Percentiles rank a stretch among this genome's conserved stretches.
Evolutionary conservation across 2,888 invertebrate species (phyloP).

Genomic region (Cremastinae sp.): DNA sequence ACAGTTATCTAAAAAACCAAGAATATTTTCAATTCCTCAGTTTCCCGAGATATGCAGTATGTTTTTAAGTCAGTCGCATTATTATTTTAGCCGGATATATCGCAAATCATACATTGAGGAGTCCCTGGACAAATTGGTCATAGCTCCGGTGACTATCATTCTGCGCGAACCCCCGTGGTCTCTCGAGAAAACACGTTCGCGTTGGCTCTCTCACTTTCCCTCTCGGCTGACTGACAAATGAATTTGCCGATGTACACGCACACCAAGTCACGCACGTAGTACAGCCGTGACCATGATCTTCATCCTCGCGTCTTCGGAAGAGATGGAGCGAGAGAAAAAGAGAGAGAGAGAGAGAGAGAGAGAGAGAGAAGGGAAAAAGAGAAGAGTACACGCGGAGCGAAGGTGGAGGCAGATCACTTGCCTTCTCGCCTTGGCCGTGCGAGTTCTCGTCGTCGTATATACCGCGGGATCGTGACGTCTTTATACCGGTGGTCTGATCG

Average conservation of each 20-base stretch:
- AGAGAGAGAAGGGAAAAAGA: not conserved
- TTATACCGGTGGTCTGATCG: slow-evolving; percentile 68
- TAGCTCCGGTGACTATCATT: slow-evolving; percentile 51
- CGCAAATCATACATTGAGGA: slow-evolving; percentile 45
- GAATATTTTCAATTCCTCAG: too few species aligned
- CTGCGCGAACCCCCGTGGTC: slow-evolving; percentile 51
- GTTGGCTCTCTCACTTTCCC: slow-evolving; percentile 17
- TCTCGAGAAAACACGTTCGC: slow-evolving; percentile 34
- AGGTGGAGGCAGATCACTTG: slow-evolving; percentile 47
- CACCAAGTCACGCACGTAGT: slow-evolving; percentile 50
- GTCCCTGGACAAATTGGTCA: slow-evolving; percentile 47
- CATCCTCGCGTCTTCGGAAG: slow-evolving; percentile 34
- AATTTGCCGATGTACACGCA: slow-evolving; percentile 73
- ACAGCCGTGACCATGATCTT: slow-evolving; percentile 19
- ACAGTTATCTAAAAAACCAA: too few species aligned
- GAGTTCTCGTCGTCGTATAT: slow-evolving; percentile 29
- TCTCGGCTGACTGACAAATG: slow-evolving; percentile 73
- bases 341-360: too few species aligned
- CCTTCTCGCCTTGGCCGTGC: not conserved
- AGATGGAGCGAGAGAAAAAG: too few species aligned
- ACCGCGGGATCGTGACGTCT: slow-evolving; percentile 74
- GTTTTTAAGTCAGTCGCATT: slow-evolving; percentile 23
- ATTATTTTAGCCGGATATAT: slow-evolving; percentile 51
- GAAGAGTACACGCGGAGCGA: slow-evolving; percentile 35
- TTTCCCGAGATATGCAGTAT: too few species aligned